These are phyloP conservation scores for Pseudochirops corinnae DNA, from an alignment of 2,797 vertebrate genomes.

Conservation along the genomic window DNA sequence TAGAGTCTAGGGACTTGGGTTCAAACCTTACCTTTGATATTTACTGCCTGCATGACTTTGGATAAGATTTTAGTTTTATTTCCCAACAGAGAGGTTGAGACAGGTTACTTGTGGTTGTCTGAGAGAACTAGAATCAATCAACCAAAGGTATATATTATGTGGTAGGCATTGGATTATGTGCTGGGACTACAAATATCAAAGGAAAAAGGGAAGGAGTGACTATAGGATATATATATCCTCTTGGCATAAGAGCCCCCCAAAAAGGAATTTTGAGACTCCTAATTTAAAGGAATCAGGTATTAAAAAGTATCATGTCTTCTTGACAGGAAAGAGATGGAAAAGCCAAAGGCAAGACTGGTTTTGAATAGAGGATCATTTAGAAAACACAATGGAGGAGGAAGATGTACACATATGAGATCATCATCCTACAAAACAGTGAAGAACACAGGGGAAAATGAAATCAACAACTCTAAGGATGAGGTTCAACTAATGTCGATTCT, in stretches of 20 bases:
- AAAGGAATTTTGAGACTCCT: background rate
- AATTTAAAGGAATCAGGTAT: background rate
- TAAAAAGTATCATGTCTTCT: background rate
- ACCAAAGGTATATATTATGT: background rate
- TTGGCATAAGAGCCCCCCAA: background rate
- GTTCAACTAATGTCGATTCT: background rate
- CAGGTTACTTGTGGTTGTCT: background rate
- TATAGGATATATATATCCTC: too few relatives aligned
- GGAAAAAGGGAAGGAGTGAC: background rate
- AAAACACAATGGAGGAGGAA: background rate
- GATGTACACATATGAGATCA: background rate
- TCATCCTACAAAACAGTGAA: background rate
- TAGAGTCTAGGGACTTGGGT: background rate
- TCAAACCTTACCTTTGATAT: background rate
- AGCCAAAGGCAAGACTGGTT: background rate
- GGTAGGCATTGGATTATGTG: too few relatives aligned
- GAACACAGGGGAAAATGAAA: background rate
- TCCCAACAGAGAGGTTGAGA: background rate
- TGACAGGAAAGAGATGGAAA: background rate
- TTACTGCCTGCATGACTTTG: background rate
- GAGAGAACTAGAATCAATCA: background rate
- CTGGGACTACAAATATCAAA: background rate
- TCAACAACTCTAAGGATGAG: background rate
- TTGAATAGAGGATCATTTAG: background rate
- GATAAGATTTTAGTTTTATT: background rate